These are phyloP conservation scores for Cylas formicarius DNA, from an alignment of 1,140 invertebrate genomes.

Conservation along the genomic window DNA sequence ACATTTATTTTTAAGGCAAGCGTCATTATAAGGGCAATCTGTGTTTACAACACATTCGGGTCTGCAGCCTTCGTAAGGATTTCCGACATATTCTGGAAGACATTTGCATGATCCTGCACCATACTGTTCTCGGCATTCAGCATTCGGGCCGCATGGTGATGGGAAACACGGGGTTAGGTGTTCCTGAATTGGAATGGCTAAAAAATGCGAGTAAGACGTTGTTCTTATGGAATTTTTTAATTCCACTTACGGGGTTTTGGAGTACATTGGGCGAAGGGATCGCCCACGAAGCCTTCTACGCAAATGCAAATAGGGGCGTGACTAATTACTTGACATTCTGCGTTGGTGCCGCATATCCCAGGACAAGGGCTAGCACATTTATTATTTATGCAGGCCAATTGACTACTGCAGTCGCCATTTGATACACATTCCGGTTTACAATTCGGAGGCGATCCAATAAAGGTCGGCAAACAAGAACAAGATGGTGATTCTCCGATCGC, in stretches of 20 bases:
- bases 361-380: conserved; percentile 66
- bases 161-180: conserved; percentile 50
- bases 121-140: conserved; percentile 54
- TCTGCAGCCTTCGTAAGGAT: conserved; percentile 62
- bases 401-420: conserved; percentile 61
- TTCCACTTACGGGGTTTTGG: conserved; percentile 28
- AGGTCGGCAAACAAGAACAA: conserved; percentile 63
- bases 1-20: conserved; percentile 56
- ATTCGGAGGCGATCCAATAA: conserved; percentile 64
- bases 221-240: conserved; percentile 29
- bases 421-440: conserved; percentile 68
- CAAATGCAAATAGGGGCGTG: conserved; percentile 67
- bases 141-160: conserved; percentile 63
- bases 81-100: conserved; percentile 59
- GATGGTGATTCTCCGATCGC: conserved; percentile 52
- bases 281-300: conserved; percentile 58
- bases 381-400: conserved; percentile 62
- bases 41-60: conserved; percentile 58
- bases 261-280: conserved; percentile 62
- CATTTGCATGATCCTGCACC: conserved; percentile 61
- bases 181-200: conserved; percentile 37
- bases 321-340: conserved; percentile 63
- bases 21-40: conserved; percentile 54
- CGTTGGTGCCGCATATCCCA: conserved; percentile 61
- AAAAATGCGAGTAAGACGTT: conserved; percentile 45